Base-by-base conservation (phyloP, 2,797 vertebrate species). In the Phaenicophaeus curvirostris region DNA sequence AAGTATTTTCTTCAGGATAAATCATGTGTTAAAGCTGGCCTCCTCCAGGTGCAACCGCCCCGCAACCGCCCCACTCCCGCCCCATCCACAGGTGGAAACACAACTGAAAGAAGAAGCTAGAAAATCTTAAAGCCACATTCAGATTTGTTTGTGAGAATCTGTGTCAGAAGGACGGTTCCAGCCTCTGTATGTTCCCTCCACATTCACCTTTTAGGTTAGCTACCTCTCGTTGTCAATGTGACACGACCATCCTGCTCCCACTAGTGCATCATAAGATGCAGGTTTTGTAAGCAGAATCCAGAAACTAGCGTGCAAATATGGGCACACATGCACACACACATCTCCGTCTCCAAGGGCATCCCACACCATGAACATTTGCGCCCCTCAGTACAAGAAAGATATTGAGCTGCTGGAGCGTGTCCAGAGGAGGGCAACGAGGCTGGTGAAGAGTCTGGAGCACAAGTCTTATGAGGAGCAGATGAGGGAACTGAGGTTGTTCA, bases 41-140 rank as follows among this genome's bases (percentile, higher is more conserved):
- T 91, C 58, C 18, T 80, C 42, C 46, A 67, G 75, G 41, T 17
- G 17, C 61, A 41, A 54, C 8, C 5, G 77, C 11, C 65, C 30
- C 39, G 17, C 61, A 41, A 54, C 8, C 5, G 77, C 11, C 65
- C 30, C 39, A 50, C 31, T 90, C 41, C 58, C 9, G 2, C 35
- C 44, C 41, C 71, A 80, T 86, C 31, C 71, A 74, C 77, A 84
- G 65, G 42, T 77, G 44, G 71, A 96, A 94, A 66, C 21, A 82
- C 46, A 3, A 25, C 67, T 94, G 75, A 90, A 93, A 93, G 28
- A 63, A 77, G 35, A 42, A 67, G 42, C 63, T 23, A 71, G 37
- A 85, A 82, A 62, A 66, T 54, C 58, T 88, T 84, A 90, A 66
- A 79, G 75, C 44, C 28, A 63, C 61, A n/a, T 66, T 88, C 79